Evolutionary conservation across 2,797 vertebrate genomes (phyloP).

Genomic region (Sparus aurata): DNA sequence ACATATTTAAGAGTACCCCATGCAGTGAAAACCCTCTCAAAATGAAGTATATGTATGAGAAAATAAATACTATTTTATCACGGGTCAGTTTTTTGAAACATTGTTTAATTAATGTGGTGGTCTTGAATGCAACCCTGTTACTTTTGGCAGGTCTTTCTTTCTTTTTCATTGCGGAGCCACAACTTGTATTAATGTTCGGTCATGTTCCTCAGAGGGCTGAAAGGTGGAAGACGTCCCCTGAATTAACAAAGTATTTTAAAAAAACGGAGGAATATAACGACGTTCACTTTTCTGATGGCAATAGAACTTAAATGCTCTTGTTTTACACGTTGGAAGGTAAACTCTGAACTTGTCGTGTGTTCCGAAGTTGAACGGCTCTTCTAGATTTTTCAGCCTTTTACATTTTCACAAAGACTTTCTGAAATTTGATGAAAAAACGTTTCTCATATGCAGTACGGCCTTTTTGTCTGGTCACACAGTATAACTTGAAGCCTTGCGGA

Average conservation of each 20-base stretch:
- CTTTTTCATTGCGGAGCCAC: constrained; percentile 59
- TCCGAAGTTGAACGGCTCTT: constrained; percentile 56
- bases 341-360: constrained; percentile 57
- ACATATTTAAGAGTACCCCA: constrained; percentile 74
- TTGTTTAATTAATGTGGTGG: constrained; percentile 77
- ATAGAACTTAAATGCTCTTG: constrained; percentile 61
- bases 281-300: constrained; percentile 56
- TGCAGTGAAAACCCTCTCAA: constrained; percentile 76
- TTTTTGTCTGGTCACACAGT: constrained; percentile 63
- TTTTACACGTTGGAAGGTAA: constrained; percentile 54
- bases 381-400: constrained; percentile 72
- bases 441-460: constrained; percentile 78
- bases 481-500: constrained; percentile 70
- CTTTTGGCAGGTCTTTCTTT: constrained; percentile 52
- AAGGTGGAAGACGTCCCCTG: constrained; percentile 45
- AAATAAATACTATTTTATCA: constrained; percentile 84
- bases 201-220: constrained; percentile 59
- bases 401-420: constrained; percentile 69
- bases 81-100: constrained; percentile 76
- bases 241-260: constrained; percentile 52
- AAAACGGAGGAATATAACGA: constrained; percentile 44
- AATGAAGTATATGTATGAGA: constrained; percentile 76
- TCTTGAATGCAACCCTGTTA: constrained; percentile 74
- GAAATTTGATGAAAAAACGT: constrained; percentile 72
- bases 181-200: constrained; percentile 63